Percentiles rank a stretch among this genome's conserved stretches.
Evolutionary conservation across 2,888 invertebrate genomes (phyloP).

Genomic region (Hyles lineata): DNA sequence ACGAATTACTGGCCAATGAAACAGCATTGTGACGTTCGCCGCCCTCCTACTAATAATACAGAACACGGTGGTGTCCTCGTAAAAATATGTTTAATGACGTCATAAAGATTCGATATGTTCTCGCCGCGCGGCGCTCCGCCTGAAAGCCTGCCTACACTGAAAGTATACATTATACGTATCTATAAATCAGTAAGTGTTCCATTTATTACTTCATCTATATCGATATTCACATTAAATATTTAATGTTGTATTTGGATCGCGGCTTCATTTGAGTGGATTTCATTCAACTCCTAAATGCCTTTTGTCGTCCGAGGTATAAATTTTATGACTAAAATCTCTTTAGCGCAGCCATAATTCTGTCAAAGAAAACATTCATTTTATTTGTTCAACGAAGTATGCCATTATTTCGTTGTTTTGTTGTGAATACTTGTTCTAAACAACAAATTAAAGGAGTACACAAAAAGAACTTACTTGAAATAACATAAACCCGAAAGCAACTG

Average conservation of each 20-base stretch:
- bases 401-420: not conserved
- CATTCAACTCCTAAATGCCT: not conserved
- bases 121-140: constrained; percentile 57
- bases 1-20: constrained; percentile 74
- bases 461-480: not conserved
- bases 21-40: constrained; percentile 58
- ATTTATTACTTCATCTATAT: constrained; percentile 46
- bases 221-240: constrained; percentile 54
- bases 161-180: constrained; percentile 59
- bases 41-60: constrained; percentile 71
- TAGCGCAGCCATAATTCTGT: not conserved
- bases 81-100: constrained; percentile 83
- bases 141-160: constrained; percentile 67
- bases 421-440: not conserved
- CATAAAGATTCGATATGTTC: constrained; percentile 81
- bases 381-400: not conserved
- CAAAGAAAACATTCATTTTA: not conserved
- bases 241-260: constrained; percentile 40
- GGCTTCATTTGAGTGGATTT: constrained; percentile 8
- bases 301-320: constrained; percentile 12
- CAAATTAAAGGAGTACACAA: not conserved
- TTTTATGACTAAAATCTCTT: constrained; percentile 7
- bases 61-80: constrained; percentile 77
- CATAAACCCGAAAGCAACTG: constrained; percentile 12
- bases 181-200: constrained; percentile 75